Conservation (phyloP, 2,113 vertebrate species). For the Istiophorus platypterus region DNA sequence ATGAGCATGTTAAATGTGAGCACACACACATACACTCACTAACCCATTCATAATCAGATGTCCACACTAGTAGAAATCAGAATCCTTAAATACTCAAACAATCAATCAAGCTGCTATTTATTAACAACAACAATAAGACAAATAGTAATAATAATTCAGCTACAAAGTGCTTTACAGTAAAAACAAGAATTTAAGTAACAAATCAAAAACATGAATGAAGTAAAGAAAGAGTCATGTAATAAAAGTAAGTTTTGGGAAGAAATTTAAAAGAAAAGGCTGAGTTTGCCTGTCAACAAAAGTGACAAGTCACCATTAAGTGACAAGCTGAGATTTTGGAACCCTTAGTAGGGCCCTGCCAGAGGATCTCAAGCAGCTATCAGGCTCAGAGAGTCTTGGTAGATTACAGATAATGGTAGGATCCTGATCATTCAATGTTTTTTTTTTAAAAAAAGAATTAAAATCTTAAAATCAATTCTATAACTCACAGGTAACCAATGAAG, state of each 20-base stretch:
- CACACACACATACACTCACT: conserved; percentile 4
- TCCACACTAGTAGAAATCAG: not conserved
- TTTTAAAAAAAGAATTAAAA: too few relatives aligned
- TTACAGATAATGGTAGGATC: not conserved
- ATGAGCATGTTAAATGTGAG: not conserved
- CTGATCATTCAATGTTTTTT: not conserved
- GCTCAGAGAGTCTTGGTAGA: not conserved
- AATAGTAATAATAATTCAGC: conserved; percentile 15
- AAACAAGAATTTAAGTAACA: not conserved
- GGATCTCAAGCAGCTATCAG: not conserved
- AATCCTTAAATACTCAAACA: conserved; percentile 32
- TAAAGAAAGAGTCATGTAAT: too few relatives aligned
- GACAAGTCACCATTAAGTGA: not conserved
- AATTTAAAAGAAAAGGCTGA: not conserved
- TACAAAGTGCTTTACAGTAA: too few relatives aligned
- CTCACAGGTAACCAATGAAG: too few relatives aligned
- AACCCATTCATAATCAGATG: not conserved
- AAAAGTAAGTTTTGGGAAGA: not conserved
- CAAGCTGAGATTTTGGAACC: too few relatives aligned
- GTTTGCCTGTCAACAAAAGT: not conserved
- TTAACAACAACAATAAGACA: too few relatives aligned
- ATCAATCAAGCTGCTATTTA: conserved; percentile 23
- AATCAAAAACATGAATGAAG: not conserved
- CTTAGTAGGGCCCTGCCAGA: not conserved
- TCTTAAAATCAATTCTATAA: not conserved